Conservation (phyloP, 2,888 invertebrate genomes). For the Dynastes maya region DNA sequence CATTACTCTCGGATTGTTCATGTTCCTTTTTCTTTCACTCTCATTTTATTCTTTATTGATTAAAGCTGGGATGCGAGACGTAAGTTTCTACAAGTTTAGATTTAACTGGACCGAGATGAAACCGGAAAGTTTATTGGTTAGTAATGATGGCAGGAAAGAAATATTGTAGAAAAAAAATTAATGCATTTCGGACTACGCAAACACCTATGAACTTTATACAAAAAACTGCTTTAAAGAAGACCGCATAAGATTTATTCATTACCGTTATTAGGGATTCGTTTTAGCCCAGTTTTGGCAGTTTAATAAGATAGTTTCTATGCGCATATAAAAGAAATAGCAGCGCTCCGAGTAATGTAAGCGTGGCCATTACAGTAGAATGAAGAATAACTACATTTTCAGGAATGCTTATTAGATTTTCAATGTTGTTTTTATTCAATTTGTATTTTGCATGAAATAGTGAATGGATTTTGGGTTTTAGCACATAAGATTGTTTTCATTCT, state of each 20-base stretch:
- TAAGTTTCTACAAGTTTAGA: constrained; percentile 8
- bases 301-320: constrained; percentile 26
- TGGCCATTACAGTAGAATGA: constrained; percentile 11
- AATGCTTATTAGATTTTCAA: neutral
- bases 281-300: neutral
- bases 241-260: neutral
- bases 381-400: constrained; percentile 6
- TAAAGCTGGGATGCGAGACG: neutral
- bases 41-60: neutral
- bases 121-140: neutral
- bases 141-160: neutral
- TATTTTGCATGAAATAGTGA: neutral
- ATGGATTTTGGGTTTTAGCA: constrained; percentile 1
- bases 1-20: neutral
- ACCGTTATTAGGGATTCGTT: neutral
- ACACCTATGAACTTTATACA: neutral
- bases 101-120: constrained; percentile 7
- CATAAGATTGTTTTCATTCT: neutral
- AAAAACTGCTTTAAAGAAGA: neutral
- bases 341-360: neutral
- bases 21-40: constrained; percentile 3
- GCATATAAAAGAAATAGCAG: constrained; percentile 14
- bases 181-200: neutral
- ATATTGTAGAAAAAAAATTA: neutral
- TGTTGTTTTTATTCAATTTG: neutral